These are phyloP conservation scores for Galaxias olidus DNA, from an alignment of 2,797 vertebrate genomes.

Conservation along the genomic window DNA sequence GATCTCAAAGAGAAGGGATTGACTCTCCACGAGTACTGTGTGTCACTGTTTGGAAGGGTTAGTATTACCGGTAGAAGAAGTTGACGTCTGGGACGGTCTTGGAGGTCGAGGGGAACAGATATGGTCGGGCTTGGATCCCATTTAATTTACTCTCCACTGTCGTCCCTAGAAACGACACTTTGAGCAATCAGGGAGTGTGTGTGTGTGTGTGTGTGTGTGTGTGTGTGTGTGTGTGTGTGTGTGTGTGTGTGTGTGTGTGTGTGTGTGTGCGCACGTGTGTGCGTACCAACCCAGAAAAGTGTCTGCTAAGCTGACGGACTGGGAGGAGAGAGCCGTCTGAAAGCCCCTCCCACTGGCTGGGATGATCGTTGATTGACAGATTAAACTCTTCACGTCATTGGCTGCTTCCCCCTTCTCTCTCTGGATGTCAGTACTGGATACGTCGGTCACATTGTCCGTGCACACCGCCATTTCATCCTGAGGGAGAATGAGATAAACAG, in stretches of 20 bases:
- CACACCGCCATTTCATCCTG: constrained; percentile 84
- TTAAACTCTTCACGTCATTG: constrained; percentile 85
- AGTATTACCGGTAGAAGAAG: constrained; percentile 91
- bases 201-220: not conserved
- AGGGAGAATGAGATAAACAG: not conserved
- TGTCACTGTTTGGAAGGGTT: not conserved
- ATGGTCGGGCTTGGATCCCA: constrained; percentile 77
- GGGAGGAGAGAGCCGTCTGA: constrained; percentile 88
- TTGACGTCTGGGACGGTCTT: constrained; percentile 86
- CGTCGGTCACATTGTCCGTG: constrained; percentile 92
- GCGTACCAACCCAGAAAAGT: constrained; percentile 84
- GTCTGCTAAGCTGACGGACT: constrained; percentile 94
- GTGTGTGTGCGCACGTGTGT: not conserved
- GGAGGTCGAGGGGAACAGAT: constrained; percentile 75
- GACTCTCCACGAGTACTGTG: too few relatives aligned
- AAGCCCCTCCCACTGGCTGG: constrained; percentile 93
- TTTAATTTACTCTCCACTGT: constrained; percentile 79
- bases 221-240: not conserved
- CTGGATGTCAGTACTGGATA: constrained; percentile 82
- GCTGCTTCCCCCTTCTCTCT: constrained; percentile 83
- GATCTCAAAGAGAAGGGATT: not conserved
- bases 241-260: constrained; percentile 1
- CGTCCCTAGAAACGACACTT: constrained; percentile 73
- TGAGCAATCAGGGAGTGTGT: not conserved
- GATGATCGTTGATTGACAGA: constrained; percentile 96